Percentiles rank a stretch among this genome's conserved stretches.
phyloP scores from a whole-genome alignment of 2,797 vertebrate species.

The Acanthis flammea region DNA sequence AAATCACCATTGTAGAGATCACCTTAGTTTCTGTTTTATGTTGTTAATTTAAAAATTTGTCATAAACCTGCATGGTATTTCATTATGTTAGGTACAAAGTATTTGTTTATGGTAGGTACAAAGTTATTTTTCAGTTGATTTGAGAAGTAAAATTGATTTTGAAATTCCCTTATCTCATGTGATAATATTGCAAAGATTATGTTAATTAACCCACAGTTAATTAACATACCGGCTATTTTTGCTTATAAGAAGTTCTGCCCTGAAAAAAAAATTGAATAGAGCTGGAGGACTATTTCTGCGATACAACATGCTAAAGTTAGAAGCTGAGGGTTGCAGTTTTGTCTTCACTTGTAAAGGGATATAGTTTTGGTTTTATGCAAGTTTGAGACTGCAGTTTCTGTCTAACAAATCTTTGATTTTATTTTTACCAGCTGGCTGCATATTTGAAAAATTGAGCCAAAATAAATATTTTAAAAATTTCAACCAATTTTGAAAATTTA shows the following conservation, averaged over 20 bases:
- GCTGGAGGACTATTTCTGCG: neutral
- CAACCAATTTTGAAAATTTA: neutral
- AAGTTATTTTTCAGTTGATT: neutral
- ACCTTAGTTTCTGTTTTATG: neutral
- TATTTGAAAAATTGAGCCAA: neutral
- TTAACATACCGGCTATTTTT: neutral
- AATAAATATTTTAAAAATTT: neutral
- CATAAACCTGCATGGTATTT: neutral
- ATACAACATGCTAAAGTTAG: neutral
- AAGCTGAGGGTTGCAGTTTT: neutral
- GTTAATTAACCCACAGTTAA: neutral
- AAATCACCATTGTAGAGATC: neutral
- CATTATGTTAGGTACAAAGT: neutral
- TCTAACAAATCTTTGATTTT: neutral
- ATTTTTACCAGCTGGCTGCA: neutral
- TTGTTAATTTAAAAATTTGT: neutral
- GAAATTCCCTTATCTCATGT: neutral
- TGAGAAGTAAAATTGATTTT: neutral
- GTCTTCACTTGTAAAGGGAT: neutral
- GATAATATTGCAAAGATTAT: neutral
- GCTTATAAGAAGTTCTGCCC: neutral
- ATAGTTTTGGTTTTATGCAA: neutral
- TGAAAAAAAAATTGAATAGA: neutral
- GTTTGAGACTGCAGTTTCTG: neutral
- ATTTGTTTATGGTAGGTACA: neutral